Conservation (phyloP, 2,113 vertebrate genomes). For the Amblyornis subalaris region DNA sequence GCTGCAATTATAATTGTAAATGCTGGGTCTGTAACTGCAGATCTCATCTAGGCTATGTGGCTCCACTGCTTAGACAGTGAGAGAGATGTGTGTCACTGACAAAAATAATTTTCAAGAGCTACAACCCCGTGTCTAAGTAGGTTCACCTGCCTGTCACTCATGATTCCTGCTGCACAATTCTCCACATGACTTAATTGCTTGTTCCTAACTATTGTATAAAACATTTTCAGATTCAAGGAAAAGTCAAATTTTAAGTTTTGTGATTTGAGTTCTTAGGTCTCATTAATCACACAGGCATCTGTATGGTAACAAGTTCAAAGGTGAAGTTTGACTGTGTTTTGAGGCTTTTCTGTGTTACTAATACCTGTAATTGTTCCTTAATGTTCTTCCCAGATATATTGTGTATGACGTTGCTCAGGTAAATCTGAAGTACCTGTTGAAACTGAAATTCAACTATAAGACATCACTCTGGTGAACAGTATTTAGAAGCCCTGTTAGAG, state of each 20-base stretch:
- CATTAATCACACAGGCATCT: background rate
- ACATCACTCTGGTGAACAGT: constrained; percentile 88
- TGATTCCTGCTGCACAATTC: background rate
- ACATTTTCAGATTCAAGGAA: background rate
- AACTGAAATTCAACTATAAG: constrained; percentile 96
- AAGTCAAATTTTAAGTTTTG: background rate
- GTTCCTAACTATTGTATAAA: background rate
- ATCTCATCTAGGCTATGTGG: background rate
- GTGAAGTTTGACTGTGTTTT: background rate
- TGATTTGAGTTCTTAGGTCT: background rate
- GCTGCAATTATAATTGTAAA: background rate
- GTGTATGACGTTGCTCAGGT: constrained; percentile 95
- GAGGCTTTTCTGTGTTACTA: background rate
- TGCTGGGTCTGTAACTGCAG: background rate
- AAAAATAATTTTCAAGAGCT: background rate
- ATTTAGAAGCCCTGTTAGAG: constrained; percentile 38
- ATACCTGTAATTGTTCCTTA: constrained; percentile 35
- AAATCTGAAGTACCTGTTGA: constrained; percentile 95
- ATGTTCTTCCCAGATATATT: constrained; percentile 83
- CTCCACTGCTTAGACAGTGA: background rate
- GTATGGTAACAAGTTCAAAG: background rate
- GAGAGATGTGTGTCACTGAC: background rate
- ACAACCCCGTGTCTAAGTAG: fast-evolving
- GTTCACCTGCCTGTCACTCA: background rate
- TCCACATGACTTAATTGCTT: background rate